phyloP scores from a whole-genome alignment of 2,797 vertebrate genomes.

The Syndactyla subalaris region DNA sequence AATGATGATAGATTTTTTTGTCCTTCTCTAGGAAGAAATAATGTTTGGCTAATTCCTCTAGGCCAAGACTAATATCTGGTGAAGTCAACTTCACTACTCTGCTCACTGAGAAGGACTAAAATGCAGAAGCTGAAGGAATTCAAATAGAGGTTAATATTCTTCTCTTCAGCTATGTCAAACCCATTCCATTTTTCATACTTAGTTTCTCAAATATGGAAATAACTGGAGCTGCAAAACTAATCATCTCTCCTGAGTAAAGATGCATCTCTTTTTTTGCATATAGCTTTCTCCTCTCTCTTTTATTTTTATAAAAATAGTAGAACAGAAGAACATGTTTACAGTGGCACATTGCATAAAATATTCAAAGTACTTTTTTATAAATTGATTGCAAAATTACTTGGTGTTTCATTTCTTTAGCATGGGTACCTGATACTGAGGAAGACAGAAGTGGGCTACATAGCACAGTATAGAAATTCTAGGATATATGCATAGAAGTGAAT shows the following conservation, averaged over 20 bases:
- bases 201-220: conserved; percentile 30
- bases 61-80: conserved; percentile 85
- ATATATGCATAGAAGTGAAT: background rate
- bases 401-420: background rate
- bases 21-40: conserved; percentile 78
- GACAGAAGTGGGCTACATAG: background rate
- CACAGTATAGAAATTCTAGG: background rate
- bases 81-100: conserved; percentile 75
- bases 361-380: background rate
- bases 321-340: background rate
- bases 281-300: background rate
- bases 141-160: conserved; percentile 79
- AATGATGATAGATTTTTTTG: background rate
- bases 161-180: conserved; percentile 1
- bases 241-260: conserved; percentile 10
- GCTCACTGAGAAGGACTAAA: background rate
- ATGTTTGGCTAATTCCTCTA: conserved; percentile 83
- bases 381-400: background rate
- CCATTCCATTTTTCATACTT: background rate
- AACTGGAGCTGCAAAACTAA: conserved; percentile 36
- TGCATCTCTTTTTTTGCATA: background rate
- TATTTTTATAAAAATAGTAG: background rate
- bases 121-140: conserved; percentile 75
- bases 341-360: background rate
- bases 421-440: background rate